Percentiles rank a stretch among this genome's conserved stretches.
phyloP scores from a whole-genome alignment of 1,140 invertebrate species.

The Cydia fagiglandana region DNA sequence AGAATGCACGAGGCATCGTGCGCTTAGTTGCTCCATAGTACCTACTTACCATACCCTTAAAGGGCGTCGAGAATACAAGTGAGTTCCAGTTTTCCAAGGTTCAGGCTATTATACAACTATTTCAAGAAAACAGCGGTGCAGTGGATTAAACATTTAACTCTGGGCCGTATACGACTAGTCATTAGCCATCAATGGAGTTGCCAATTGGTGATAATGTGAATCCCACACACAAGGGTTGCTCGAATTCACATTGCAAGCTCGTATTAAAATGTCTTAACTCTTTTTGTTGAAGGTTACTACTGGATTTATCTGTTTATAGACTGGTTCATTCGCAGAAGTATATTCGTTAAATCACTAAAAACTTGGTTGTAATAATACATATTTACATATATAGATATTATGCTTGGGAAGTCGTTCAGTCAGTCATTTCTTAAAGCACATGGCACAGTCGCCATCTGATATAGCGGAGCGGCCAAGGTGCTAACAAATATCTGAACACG shows the following conservation, averaged over 20 bases:
- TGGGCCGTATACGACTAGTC: background rate
- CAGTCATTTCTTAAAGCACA: no score
- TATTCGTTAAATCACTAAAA: background rate
- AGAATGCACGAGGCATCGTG: slow-evolving; percentile 47
- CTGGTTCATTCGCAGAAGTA: background rate
- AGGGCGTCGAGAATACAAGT: slow-evolving; percentile 17
- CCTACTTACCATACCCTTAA: slow-evolving; percentile 19
- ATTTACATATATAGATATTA: no score
- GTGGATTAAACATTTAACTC: background rate
- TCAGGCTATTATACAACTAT: slow-evolving; percentile 7
- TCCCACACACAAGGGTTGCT: background rate
- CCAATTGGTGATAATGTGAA: slow-evolving; percentile 12
- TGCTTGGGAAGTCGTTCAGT: no score
- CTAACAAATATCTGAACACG: no score
- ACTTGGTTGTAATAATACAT: no score
- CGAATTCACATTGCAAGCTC: no score
- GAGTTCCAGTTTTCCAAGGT: slow-evolving; percentile 29
- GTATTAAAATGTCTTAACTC: background rate
- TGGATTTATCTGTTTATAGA: slow-evolving; percentile 3
- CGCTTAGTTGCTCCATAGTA: slow-evolving; percentile 30
- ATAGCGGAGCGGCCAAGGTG: no score
- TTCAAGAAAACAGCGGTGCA: background rate
- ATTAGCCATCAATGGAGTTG: slow-evolving; percentile 6
- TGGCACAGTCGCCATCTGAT: no score
- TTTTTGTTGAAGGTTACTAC: slow-evolving; percentile 5